A percentile compares a stretch with the other conserved stretches of the same genome.
Evolutionary conservation across 2,113 vertebrate species (phyloP).

Genomic region (Equus przewalskii): DNA sequence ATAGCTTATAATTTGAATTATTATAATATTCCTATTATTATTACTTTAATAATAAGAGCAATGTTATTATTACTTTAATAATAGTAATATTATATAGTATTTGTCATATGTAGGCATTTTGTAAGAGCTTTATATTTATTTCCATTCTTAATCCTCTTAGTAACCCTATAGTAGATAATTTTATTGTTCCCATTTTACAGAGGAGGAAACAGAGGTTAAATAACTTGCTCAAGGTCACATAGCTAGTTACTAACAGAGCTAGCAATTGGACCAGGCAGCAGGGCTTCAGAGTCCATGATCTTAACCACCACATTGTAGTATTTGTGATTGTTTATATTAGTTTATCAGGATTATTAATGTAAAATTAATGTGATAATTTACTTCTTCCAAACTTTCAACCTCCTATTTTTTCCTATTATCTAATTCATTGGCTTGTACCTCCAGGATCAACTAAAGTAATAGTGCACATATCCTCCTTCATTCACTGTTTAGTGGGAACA

Average conservation of each 20-base stretch:
- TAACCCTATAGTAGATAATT: background rate
- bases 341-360: background rate
- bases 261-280: background rate
- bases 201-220: background rate
- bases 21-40: background rate
- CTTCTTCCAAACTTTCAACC: slow-evolving; percentile 22
- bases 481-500: background rate
- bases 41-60: background rate
- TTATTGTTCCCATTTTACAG: background rate
- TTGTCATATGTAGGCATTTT: background rate
- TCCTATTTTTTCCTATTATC: background rate
- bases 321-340: background rate
- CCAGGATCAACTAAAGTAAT: background rate
- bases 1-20: background rate
- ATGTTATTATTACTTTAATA: background rate
- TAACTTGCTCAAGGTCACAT: background rate
- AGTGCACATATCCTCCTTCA: background rate
- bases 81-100: background rate
- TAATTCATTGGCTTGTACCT: background rate
- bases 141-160: background rate
- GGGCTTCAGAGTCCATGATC: background rate
- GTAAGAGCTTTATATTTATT: background rate
- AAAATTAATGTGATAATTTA: background rate
- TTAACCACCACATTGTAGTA: background rate
- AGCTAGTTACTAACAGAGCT: background rate